Conservation (phyloP, 2,113 vertebrate genomes). For the Megaleporinus macrocephalus region DNA sequence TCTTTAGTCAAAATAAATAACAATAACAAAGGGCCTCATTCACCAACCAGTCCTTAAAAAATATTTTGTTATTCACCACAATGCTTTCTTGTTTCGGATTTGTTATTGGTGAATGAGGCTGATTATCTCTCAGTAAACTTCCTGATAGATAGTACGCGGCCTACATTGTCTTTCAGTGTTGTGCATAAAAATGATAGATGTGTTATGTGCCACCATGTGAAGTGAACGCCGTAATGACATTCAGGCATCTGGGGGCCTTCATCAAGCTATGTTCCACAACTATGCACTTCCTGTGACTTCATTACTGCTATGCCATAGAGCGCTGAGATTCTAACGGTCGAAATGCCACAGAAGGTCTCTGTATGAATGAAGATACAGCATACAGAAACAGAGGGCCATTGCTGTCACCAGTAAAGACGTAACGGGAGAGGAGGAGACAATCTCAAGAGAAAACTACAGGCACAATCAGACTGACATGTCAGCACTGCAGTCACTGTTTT, state of each 20-base stretch:
- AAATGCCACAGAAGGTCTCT: neutral
- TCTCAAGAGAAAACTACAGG: neutral
- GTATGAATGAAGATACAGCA: neutral
- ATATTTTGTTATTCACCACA: no score
- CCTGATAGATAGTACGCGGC: neutral
- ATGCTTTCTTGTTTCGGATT: no score
- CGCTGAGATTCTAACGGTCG: neutral
- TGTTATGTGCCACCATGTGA: slow-evolving; percentile 16
- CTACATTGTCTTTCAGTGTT: neutral
- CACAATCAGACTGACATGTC: neutral
- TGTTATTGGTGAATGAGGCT: no score
- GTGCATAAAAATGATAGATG: neutral
- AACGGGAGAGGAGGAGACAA: neutral
- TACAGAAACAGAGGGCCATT: neutral
- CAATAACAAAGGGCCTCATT: no score
- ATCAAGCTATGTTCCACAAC: slow-evolving; percentile 9
- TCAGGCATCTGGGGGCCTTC: slow-evolving; percentile 11
- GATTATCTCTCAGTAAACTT: neutral
- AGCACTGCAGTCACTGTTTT: neutral
- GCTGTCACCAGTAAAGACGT: neutral
- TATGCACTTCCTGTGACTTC: slow-evolving; percentile 34
- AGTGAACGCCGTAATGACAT: slow-evolving; percentile 13
- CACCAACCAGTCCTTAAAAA: no score
- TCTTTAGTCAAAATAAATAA: no score
- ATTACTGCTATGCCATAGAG: neutral